phyloP scores from a whole-genome alignment of 2,113 vertebrate species.

The Bujurquina vittata region DNA sequence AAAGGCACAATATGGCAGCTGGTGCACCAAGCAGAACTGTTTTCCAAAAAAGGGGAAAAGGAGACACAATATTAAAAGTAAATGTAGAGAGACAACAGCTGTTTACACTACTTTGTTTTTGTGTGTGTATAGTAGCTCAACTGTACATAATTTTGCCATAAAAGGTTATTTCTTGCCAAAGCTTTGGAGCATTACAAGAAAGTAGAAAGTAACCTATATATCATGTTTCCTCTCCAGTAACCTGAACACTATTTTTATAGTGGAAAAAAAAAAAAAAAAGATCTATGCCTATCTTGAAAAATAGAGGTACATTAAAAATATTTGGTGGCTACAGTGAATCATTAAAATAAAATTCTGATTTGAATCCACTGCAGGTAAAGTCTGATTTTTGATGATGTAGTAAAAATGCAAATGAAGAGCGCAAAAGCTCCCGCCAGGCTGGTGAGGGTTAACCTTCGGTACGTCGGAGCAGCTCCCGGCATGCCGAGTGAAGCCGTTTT shows the following conservation, averaged over 20 bases:
- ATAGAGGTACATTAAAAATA: neutral
- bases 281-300: neutral
- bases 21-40: neutral
- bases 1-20: accelerated
- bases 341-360: neutral
- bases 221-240: neutral
- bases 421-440: neutral
- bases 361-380: neutral
- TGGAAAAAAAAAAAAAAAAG: accelerated
- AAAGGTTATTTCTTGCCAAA: too few relatives aligned
- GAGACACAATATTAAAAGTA: too few relatives aligned
- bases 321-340: neutral
- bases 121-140: accelerated
- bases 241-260: accelerated
- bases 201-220: neutral
- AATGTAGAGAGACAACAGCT: too few relatives aligned
- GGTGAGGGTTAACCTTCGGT: slow-evolving; percentile 5
- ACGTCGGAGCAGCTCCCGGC: neutral
- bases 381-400: neutral
- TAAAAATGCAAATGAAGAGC: slow-evolving; percentile 36
- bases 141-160: neutral
- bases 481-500: neutral
- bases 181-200: neutral
- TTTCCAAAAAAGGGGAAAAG: too few relatives aligned
- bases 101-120: too few relatives aligned